phyloP scores from a whole-genome alignment of 2,797 vertebrate genomes.

The Delichon dasypus region DNA sequence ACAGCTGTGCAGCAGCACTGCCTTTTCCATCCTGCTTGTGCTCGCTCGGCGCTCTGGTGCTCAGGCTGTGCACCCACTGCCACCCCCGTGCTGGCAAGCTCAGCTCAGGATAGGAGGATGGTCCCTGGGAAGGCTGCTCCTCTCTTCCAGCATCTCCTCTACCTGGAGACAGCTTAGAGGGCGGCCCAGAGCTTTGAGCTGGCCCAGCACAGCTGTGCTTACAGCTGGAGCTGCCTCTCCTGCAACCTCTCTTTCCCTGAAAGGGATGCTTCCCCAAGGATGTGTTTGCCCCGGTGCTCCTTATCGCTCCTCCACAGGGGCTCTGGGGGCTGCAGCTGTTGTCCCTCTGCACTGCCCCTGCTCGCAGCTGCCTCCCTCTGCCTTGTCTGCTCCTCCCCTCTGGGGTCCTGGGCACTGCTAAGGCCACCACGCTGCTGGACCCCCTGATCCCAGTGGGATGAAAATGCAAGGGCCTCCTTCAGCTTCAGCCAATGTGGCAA shows the following conservation, averaged over 20 bases:
- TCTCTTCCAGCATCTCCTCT: background rate
- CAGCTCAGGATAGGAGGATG: background rate
- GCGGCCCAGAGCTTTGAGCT: background rate
- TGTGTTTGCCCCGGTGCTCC: fast-evolving
- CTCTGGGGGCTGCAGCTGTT: background rate
- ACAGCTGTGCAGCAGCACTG: background rate
- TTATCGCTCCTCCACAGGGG: fast-evolving
- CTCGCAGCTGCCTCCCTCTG: background rate
- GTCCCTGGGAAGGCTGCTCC: background rate
- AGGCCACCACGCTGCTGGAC: fast-evolving
- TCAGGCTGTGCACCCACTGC: background rate
- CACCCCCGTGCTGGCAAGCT: too few relatives aligned
- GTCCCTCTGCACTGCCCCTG: background rate
- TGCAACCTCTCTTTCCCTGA: background rate
- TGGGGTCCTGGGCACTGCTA: background rate
- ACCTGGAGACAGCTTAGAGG: too few relatives aligned
- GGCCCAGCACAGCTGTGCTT: background rate
- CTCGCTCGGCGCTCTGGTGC: background rate
- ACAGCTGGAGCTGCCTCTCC: background rate
- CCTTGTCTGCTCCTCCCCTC: background rate
- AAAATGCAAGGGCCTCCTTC: background rate
- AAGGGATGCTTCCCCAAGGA: background rate
- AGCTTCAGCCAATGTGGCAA: background rate
- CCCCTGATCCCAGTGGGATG: background rate
- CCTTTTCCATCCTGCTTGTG: fast-evolving